A percentile compares a stretch with the other conserved stretches of the same genome.
Conservation (phyloP, 2,797 vertebrate genomes). For the Sebastiscus albofasciatus region DNA sequence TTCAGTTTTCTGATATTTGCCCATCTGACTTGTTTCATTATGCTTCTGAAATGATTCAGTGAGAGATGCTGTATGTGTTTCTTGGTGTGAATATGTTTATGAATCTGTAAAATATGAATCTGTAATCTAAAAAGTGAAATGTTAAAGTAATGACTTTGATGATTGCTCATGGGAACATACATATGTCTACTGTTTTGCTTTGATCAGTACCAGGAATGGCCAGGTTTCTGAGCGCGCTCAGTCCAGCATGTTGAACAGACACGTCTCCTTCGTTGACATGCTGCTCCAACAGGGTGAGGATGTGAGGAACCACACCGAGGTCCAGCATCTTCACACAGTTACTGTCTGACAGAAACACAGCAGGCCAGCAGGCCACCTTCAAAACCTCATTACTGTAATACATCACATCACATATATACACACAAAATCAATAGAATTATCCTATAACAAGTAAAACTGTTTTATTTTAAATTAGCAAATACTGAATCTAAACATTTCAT, state of each 20-base stretch:
- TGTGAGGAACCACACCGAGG: constrained; percentile 88
- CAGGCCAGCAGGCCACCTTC: background rate
- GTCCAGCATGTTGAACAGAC: constrained; percentile 90
- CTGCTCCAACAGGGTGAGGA: constrained; percentile 88
- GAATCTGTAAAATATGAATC: background rate
- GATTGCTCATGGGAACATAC: background rate
- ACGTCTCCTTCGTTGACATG: constrained; percentile 86
- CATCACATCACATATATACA: background rate
- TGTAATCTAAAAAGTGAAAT: background rate
- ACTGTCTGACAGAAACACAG: constrained; percentile 79
- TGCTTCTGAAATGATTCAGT: background rate
- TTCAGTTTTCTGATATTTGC: background rate
- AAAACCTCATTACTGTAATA: background rate
- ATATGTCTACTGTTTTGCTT: background rate
- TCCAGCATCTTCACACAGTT: constrained; percentile 91
- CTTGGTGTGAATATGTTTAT: background rate
- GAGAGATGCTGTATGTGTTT: background rate
- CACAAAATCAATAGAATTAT: background rate
- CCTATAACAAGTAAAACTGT: background rate
- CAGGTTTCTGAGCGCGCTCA: constrained; percentile 90
- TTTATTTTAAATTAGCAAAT: background rate
- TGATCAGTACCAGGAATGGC: constrained; percentile 87
- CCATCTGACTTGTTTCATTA: background rate
- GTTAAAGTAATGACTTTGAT: background rate
- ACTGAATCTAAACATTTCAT: background rate